Percentiles rank a stretch among this genome's conserved stretches.
phyloP scores from a whole-genome alignment of 2,888 invertebrate species.

The Priocnemis perturbator region DNA sequence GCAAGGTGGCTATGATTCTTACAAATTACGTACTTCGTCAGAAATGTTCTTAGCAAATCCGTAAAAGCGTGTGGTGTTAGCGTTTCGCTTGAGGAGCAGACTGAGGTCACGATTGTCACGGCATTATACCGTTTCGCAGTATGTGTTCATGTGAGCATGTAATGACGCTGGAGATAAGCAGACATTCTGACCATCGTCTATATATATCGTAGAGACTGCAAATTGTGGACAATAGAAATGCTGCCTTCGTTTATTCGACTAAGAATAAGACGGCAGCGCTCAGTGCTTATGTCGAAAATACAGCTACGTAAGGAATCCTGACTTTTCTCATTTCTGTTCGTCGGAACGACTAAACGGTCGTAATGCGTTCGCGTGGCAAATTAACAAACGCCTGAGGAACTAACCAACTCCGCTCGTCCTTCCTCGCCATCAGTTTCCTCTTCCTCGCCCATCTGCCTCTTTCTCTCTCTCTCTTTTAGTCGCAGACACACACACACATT shows the following conservation, averaged over 20 bases:
- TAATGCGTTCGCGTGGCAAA: slow-evolving; percentile 63
- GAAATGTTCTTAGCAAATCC: neutral
- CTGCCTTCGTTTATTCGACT: neutral
- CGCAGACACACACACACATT: too few species aligned
- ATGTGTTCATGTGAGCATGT: too few species aligned
- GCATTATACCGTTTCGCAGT: too few species aligned
- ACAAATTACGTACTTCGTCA: too few species aligned
- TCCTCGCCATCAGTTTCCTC: slow-evolving; percentile 21
- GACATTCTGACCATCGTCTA: too few species aligned
- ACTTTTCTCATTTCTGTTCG: slow-evolving; percentile 58
- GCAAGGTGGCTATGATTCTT: too few species aligned
- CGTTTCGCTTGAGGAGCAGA: too few species aligned
- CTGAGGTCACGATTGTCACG: too few species aligned
- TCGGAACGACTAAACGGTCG: slow-evolving; percentile 46
- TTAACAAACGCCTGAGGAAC: slow-evolving; percentile 62
- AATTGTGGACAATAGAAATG: too few species aligned
- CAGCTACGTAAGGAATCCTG: slow-evolving; percentile 33
- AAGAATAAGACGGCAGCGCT: slow-evolving; percentile 32
- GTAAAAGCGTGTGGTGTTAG: too few species aligned
- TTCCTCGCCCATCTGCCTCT: neutral
- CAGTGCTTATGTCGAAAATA: slow-evolving; percentile 23
- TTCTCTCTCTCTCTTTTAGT: neutral
- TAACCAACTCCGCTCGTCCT: slow-evolving; percentile 47
- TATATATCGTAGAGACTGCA: too few species aligned
- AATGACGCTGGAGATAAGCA: too few species aligned